Evolutionary conservation across 2,113 vertebrate species (phyloP).

Genomic region (Zootoca vivipara): DNA sequence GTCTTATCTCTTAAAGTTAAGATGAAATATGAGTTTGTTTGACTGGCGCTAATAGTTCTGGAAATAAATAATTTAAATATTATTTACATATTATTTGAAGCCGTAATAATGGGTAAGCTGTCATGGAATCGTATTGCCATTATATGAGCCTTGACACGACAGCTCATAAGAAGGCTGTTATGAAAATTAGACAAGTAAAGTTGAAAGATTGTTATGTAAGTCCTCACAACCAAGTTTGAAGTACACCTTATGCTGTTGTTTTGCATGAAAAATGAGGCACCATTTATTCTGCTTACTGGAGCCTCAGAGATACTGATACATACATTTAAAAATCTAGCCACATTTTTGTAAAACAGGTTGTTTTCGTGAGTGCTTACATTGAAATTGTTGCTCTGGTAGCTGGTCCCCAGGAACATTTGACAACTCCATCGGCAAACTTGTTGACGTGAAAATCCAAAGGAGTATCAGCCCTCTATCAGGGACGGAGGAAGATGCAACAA

Average conservation of each 20-base stretch:
- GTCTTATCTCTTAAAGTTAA: conserved; percentile 56
- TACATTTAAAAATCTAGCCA: neutral
- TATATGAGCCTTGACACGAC: conserved; percentile 37
- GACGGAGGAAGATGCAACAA: neutral
- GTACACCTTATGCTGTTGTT: neutral
- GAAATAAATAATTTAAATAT: conserved; percentile 70
- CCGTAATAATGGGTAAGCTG: conserved; percentile 51
- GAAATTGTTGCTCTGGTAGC: no score
- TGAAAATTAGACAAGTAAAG: conserved; percentile 48
- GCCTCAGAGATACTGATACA: neutral
- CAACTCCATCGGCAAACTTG: neutral
- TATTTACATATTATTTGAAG: conserved; percentile 73
- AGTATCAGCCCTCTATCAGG: neutral
- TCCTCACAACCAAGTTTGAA: conserved; percentile 35
- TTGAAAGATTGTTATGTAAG: conserved; percentile 28
- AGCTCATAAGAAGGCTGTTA: conserved; percentile 48
- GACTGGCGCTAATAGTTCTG: conserved; percentile 65
- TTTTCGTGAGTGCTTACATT: neutral
- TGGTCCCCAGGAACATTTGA: neutral
- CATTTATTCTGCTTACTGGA: conserved; percentile 2
- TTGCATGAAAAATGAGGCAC: neutral
- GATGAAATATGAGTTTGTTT: conserved; percentile 60
- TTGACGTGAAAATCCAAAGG: neutral
- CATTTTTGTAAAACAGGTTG: neutral
- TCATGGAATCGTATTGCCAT: conserved; percentile 53